Base-by-base conservation (phyloP, 2,113 vertebrate species). In the Ondatra zibethicus region DNA sequence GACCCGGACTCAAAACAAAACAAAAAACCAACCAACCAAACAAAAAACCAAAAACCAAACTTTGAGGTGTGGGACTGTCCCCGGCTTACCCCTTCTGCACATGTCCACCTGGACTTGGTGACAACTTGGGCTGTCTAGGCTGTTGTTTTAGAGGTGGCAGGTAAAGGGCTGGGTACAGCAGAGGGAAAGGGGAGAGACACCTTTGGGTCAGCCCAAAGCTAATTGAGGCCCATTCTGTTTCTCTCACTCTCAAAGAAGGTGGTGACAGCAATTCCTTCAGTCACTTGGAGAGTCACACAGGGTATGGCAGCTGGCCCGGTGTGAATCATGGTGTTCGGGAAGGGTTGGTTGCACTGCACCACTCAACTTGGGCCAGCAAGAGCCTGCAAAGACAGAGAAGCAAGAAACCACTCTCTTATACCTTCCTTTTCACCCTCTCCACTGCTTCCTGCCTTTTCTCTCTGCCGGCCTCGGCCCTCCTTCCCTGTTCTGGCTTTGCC, bases 281-380 rank as follows among this genome's bases (percentile, higher is more conserved):
- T 93, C 96, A 73, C 95, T 93, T 96, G 88, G 91, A 97, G 96
- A 95, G 91, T 93, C 85, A 91, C 85, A 91, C 88, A 91, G 93
- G 96, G 95, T 82, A 89, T 21, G 13, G 75, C 91, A 63, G 93
- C 89, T n/a, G 5, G 65, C 93, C 92, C 33, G 4, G 72, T 29
- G 86, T 42, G 93, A 91, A 97, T 91, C 86, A 50, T 0, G 29
- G 89, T 89, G 31, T 94, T 96, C 80, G 95, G 89, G 47, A 70
- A 75, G 93, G 78, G 89, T 89, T 82, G 77, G 81, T 88, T 50
- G 72, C 9, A 89, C 39, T 14, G 80, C 31, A 33, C 6, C 52
- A 45, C n/a, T 70, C 77, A 88, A 52, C 7, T 9, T 14, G 55
- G 73, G 84, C 86, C 84, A 75, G 84, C 8, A 1, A 52, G 50